Base-by-base conservation (phyloP, 2,113 vertebrate species). In the Stegostoma tigrinum region DNA sequence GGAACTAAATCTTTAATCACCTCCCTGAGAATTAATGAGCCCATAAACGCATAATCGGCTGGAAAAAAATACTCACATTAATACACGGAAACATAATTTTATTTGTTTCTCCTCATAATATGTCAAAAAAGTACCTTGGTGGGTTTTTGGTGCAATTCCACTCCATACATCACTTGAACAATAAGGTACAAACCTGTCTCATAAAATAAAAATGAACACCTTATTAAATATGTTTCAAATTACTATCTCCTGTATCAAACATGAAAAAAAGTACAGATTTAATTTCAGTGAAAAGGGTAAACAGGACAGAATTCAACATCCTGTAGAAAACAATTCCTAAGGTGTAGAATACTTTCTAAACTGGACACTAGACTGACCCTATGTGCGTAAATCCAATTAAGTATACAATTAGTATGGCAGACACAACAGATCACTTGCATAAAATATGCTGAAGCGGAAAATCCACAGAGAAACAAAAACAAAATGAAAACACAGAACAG, bases 161-260 rank as follows among this genome's bases (percentile, higher is more conserved):
- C 97, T 98, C 98, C 98, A 98, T 66, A 98, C 97, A 96, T 98
- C 98, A 95, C 98, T 98, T 94, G 98, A 98, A 97, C 98, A 98
- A 96, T 98, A 98, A 0, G 98, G 98, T 85, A 98, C 97, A 96
- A 98, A 98, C 96, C 98, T 98, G 95, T 70, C 42, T 27, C 67
- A 94, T 95, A 42, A 42, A 86, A 96, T 3, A 91, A 30, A 96
- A 96, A 83, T 64, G 24, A 55, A 48, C 42, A 89, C 7, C 42
- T 52, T 52, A 66, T 72, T 1, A 90, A 91, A 19, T 38, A 19
- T n/a, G 1, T 64, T 91, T 64, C 61, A 91, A 23, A 91, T 64
- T 34, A 24, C 14, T 48, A 30, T 30, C 64, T 90, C n/a, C 64
- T 24, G 38, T 45, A 24, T 27, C 93, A 70, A 70, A 61, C 55